Base-by-base conservation (phyloP, 1,140 invertebrate genomes). In the Atopsyche davidsoni region DNA sequence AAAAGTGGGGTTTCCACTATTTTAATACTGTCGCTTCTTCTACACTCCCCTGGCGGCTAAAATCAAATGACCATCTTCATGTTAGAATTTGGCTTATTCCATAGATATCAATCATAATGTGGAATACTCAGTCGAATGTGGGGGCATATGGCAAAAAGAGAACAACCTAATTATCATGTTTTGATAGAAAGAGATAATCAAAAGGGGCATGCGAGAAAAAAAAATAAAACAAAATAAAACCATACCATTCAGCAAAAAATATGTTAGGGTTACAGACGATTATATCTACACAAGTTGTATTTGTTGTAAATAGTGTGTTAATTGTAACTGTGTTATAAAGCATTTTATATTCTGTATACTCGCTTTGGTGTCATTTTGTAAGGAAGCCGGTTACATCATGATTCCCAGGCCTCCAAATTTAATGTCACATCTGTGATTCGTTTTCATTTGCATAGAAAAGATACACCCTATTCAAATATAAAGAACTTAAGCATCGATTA, bases 21-120 rank as follows among this genome's bases (percentile, higher is more conserved):
- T 52, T 63, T 64, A 66, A 62, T 70, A 72, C 63, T 55, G 64
- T 62, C 65, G 60, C 28, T 47, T 44, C 55, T 60, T 64, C 64
- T 72, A 72, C 55, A 68, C 64, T 69, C 67, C 70, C 70, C 72
- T 71, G 65, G 63, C 69, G 58, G 68, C 71, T 72, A 72, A 68
- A 72, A 69, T 64, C 53, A 72, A 72, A 70, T 17, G 24, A 49
- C 38, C 34, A 45, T 19, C 43, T 14, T 7, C 7, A 48, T 65
- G 61, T 66, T 68, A 68, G 58, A 59, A 58, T 23, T 50, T 28
- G 11, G 28, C 13, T 50, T 9, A 13, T 21, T 48, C 14, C n/a
- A n/a, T n/a, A n/a, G n/a, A n/a, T n/a, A n/a, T n/a, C n/a, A n/a
- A n/a, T 66, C 67, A 68, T 57, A 59, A 58, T 23, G 43, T 28